phyloP scores from a whole-genome alignment of 1,140 invertebrate genomes.

The Ceratitis capitata region DNA sequence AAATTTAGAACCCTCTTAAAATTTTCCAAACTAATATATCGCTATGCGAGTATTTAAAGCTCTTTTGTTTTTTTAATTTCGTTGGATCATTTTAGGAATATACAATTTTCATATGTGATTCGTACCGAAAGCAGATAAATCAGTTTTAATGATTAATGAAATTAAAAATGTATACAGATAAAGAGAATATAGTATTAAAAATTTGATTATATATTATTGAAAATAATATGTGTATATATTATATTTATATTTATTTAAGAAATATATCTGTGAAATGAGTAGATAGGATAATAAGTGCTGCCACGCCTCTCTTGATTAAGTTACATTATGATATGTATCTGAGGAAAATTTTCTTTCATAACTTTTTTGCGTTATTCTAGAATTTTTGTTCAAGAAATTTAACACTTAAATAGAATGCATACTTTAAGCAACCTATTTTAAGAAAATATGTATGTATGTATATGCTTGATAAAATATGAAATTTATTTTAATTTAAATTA shows the following conservation, averaged over 20 bases:
- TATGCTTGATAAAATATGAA: background rate
- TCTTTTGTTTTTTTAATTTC: background rate
- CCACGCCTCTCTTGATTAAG: slow-evolving; percentile 10
- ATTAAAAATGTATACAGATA: background rate
- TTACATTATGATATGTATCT: background rate
- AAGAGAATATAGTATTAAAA: background rate
- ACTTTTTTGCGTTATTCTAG: background rate
- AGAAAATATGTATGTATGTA: slow-evolving; percentile 25
- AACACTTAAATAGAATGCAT: background rate
- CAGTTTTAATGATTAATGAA: background rate
- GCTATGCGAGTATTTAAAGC: background rate
- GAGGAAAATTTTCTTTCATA: background rate
- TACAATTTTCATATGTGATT: background rate
- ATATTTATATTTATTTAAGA: slow-evolving; percentile 7
- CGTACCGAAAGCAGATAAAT: background rate
- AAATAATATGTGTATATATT: background rate
- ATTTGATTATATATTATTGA: background rate
- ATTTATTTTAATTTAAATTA: background rate
- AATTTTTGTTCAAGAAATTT: background rate
- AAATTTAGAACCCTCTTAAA: slow-evolving; percentile 43
- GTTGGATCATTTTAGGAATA: background rate
- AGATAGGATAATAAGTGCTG: background rate
- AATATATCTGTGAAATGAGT: background rate
- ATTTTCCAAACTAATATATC: background rate
- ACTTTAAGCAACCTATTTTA: slow-evolving; percentile 31